phyloP scores from a whole-genome alignment of 2,888 invertebrate genomes.

The Eristalis intricaria region DNA sequence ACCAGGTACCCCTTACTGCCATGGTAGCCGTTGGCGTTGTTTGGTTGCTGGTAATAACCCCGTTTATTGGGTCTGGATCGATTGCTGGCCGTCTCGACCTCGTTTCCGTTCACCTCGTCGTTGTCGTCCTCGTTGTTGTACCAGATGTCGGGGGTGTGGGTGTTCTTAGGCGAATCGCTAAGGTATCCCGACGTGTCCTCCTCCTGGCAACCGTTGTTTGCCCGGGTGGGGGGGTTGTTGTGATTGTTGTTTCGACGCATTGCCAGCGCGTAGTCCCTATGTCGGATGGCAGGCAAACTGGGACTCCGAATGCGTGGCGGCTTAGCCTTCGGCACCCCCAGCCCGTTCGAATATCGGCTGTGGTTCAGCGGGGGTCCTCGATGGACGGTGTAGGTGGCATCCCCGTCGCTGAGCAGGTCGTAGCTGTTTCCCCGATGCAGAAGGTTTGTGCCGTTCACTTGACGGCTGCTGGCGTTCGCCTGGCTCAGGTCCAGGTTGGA shows the following conservation, averaged over 20 bases:
- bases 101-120: conserved; percentile 72
- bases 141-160: conserved; percentile 82
- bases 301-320: conserved; percentile 83
- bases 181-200: conserved; percentile 93
- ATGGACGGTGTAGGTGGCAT: conserved; percentile 62
- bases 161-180: conserved; percentile 86
- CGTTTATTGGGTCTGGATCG: conserved; percentile 73
- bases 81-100: conserved; percentile 73
- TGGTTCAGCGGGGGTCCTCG: conserved; percentile 33
- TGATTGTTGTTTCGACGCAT: conserved; percentile 75
- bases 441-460: conserved; percentile 39
- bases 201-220: conserved; percentile 82
- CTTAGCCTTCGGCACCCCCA: conserved; percentile 42
- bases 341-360: conserved; percentile 50
- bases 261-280: conserved; percentile 74
- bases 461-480: conserved; percentile 72
- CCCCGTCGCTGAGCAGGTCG: conserved; percentile 75
- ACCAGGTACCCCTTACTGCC: conserved; percentile 57
- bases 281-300: conserved; percentile 86
- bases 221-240: conserved; percentile 74
- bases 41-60: conserved; percentile 65
- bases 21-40: conserved; percentile 69
- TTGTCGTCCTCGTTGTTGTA: conserved; percentile 77
- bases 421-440: conserved; percentile 75
- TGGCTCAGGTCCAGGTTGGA: conserved; percentile 80